Conservation (phyloP, 2,888 invertebrate species). For the Parasteatoda lunata region DNA sequence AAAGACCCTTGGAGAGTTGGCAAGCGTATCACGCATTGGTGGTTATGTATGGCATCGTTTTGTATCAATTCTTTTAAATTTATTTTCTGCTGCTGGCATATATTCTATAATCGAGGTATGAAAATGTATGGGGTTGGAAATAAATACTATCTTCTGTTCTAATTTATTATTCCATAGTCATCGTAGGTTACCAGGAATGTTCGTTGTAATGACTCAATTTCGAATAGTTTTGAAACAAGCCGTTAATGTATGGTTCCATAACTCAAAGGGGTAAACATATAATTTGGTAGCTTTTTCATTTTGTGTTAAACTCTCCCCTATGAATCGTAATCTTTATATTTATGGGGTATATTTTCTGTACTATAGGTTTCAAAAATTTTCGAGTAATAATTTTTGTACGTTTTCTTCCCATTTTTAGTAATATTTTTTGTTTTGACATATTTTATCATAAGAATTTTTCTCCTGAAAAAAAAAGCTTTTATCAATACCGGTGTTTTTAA, state of each 20-base stretch:
- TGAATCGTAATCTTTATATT: too few relatives aligned
- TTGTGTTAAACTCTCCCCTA: neutral
- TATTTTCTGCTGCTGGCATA: neutral
- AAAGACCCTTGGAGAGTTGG: neutral
- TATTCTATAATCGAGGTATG: neutral
- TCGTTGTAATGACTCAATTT: constrained; percentile 2
- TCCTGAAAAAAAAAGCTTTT: too few relatives aligned
- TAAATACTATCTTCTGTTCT: neutral
- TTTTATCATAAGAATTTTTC: too few relatives aligned
- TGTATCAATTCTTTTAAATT: neutral
- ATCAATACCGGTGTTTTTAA: too few relatives aligned
- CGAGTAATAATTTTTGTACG: too few relatives aligned
- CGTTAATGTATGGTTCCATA: neutral
- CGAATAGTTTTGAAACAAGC: neutral
- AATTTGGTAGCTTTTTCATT: neutral
- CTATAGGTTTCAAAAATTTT: too few relatives aligned
- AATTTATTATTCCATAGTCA: neutral
- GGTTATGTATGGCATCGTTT: neutral
- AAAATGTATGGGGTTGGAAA: neutral
- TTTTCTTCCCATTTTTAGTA: too few relatives aligned
- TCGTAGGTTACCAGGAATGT: neutral
- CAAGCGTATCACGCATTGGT: neutral
- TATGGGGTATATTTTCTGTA: too few relatives aligned
- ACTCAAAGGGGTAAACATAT: neutral
- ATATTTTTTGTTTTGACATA: too few relatives aligned